Conservation (phyloP, 2,113 vertebrate species). For the Cebus imitator region DNA sequence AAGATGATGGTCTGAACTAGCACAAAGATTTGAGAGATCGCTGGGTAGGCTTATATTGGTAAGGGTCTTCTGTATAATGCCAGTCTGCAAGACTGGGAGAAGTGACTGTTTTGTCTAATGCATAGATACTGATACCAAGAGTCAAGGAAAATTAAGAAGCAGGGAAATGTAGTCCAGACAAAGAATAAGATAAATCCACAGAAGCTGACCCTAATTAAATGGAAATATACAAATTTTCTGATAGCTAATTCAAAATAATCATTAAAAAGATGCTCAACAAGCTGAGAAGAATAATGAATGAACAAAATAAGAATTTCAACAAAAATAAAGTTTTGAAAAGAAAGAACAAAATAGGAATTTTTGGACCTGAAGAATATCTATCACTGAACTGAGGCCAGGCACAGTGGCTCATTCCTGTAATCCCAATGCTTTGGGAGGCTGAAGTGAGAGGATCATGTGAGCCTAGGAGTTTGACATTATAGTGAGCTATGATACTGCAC, state of each 20-base stretch:
- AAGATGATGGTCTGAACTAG: neutral
- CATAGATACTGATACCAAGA: neutral
- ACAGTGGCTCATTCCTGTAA: neutral
- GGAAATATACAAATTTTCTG: neutral
- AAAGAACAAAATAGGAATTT: neutral
- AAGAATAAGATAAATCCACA: conserved; percentile 5
- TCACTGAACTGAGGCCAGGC: neutral
- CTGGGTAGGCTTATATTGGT: neutral
- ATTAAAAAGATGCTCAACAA: neutral
- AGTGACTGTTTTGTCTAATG: neutral
- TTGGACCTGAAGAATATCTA: neutral
- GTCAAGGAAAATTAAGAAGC: neutral
- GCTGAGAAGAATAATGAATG: neutral
- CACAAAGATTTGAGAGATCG: neutral
- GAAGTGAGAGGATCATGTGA: neutral
- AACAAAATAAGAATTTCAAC: conserved; percentile 5
- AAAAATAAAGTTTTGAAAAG: neutral
- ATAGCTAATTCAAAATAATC: neutral
- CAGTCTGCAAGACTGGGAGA: neutral
- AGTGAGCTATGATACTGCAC: neutral
- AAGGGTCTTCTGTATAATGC: neutral
- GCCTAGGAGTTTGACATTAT: neutral
- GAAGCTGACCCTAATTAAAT: neutral
- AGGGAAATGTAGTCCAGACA: neutral
- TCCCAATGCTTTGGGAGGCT: neutral